Evolutionary conservation across 1,140 invertebrate genomes (phyloP).

Genomic region (Tyrophagus putrescentiae): DNA sequence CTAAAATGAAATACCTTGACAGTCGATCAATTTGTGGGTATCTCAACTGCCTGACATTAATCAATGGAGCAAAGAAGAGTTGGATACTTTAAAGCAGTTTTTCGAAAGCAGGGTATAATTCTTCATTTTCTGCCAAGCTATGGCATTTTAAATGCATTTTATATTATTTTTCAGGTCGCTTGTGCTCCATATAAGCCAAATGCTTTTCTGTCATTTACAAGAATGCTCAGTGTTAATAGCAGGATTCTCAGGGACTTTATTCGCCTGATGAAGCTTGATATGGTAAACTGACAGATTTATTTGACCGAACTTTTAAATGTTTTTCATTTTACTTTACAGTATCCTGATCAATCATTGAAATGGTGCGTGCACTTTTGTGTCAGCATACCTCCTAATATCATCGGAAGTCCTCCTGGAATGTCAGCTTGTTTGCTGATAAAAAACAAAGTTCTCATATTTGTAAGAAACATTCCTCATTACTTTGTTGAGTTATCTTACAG

Average conservation of each 20-base stretch:
- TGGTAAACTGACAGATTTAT: constrained; percentile 36
- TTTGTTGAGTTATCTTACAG: constrained; percentile 33
- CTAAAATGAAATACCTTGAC: constrained; percentile 36
- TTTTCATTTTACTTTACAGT: constrained; percentile 30
- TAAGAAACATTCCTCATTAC: constrained; percentile 34
- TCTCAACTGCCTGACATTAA: constrained; percentile 66
- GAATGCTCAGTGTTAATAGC: constrained; percentile 59
- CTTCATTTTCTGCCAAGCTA: background rate
- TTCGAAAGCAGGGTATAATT: constrained; percentile 62
- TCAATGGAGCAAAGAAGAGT: constrained; percentile 66
- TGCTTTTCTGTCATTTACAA: constrained; percentile 61
- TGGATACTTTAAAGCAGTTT: constrained; percentile 74
- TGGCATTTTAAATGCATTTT: background rate
- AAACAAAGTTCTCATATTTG: constrained; percentile 75
- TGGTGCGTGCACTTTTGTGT: constrained; percentile 82
- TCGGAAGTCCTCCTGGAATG: constrained; percentile 61
- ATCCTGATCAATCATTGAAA: constrained; percentile 47
- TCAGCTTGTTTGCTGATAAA: constrained; percentile 63
- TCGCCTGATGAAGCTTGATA: constrained; percentile 66
- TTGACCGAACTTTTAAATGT: background rate
- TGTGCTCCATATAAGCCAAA: constrained; percentile 75
- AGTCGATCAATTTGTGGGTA: constrained; percentile 76
- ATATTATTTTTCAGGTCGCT: constrained; percentile 31
- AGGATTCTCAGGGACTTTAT: constrained; percentile 79
- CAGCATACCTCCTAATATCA: constrained; percentile 68